Evolutionary conservation across 2,888 invertebrate species (phyloP).

Genomic region (Yponomeuta evonymella): DNA sequence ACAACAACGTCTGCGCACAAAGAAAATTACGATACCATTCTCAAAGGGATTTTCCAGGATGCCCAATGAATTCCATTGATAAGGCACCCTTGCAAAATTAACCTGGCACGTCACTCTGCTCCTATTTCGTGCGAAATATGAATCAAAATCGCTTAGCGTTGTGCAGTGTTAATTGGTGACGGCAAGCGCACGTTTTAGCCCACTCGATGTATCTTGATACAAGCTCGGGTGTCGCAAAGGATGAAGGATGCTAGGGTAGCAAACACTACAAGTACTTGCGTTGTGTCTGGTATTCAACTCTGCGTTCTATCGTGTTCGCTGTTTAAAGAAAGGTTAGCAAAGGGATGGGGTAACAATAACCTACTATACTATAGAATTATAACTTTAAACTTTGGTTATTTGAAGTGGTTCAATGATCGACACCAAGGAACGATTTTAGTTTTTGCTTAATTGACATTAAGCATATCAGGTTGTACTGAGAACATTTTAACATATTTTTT

Average conservation of each 20-base stretch:
- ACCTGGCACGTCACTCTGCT: not conserved
- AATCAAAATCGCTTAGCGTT: not conserved
- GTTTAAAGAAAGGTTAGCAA: no score
- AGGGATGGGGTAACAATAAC: no score
- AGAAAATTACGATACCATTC: slow-evolving; percentile 15
- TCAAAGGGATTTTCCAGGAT: slow-evolving; percentile 12
- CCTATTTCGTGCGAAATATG: not conserved
- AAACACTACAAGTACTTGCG: not conserved
- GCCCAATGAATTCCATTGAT: slow-evolving; percentile 16
- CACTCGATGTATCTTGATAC: not conserved
- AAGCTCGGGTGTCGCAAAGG: not conserved
- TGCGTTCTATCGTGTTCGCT: no score
- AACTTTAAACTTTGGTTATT: no score
- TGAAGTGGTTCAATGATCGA: no score
- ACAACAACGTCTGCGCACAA: slow-evolving; percentile 7
- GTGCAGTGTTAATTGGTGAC: slow-evolving; percentile 13
- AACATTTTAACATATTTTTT: no score
- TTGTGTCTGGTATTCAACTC: no score
- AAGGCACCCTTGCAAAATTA: slow-evolving; percentile 1
- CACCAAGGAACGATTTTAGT: no score
- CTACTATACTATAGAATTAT: no score
- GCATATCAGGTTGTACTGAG: no score
- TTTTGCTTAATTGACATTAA: no score
- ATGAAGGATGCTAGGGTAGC: not conserved
- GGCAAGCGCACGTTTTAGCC: slow-evolving; percentile 12